These are phyloP conservation scores for Ptyas mucosa DNA, from an alignment of 2,113 vertebrate genomes.

Conservation along the genomic window DNA sequence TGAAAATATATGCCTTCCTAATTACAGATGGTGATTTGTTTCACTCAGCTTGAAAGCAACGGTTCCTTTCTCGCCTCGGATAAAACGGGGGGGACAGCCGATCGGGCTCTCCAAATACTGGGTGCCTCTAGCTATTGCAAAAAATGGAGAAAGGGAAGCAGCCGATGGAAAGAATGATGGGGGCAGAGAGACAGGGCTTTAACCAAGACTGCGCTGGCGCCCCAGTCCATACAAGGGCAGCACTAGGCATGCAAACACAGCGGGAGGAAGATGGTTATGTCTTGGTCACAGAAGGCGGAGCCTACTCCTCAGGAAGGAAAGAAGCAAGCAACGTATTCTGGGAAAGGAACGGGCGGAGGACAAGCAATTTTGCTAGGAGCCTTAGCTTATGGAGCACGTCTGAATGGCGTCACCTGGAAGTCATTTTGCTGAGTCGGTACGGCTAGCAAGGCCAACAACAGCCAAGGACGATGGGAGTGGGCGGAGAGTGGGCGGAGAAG, in stretches of 20 bases:
- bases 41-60: not conserved
- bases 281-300: not conserved
- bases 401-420: not conserved
- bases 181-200: not conserved
- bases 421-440: not conserved
- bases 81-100: not conserved
- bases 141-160: not conserved
- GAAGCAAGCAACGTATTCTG: not conserved
- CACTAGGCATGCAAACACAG: slow-evolving; percentile 10
- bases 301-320: slow-evolving; percentile 15
- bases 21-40: not conserved
- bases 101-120: not conserved
- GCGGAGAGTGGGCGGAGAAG: not conserved
- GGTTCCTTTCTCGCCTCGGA: not conserved
- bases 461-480: not conserved
- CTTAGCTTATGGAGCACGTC: not conserved
- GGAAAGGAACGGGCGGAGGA: not conserved
- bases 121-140: not conserved
- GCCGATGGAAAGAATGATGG: not conserved
- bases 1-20: not conserved
- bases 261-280: not conserved
- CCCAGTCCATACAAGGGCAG: not conserved
- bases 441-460: not conserved
- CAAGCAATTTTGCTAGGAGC: not conserved
- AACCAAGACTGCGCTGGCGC: not conserved